phyloP scores from a whole-genome alignment of 2,888 invertebrate species.

The Linnaemya vulpina region DNA sequence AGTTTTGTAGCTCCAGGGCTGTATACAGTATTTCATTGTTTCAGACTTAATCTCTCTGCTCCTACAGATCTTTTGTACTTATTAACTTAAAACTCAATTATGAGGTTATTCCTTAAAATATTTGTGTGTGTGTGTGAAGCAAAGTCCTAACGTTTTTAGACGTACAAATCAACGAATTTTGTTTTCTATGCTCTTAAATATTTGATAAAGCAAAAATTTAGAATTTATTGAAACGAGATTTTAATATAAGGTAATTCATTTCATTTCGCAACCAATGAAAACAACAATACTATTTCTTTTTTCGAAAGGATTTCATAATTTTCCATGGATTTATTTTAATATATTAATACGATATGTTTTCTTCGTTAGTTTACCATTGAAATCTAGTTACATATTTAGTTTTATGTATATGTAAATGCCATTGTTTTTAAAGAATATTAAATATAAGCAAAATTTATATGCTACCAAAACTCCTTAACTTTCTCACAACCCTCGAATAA shows the following conservation, averaged over 20 bases:
- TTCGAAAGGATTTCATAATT: not conserved
- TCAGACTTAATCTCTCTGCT: not conserved
- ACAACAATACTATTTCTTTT: not conserved
- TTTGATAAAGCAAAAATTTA: conserved; percentile 1
- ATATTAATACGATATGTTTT: conserved; percentile 2
- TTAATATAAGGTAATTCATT: conserved; percentile 23
- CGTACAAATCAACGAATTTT: conserved; percentile 56
- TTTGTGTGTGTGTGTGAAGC: not conserved
- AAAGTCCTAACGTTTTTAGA: conserved; percentile 3
- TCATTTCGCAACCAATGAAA: not conserved
- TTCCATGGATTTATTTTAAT: conserved; percentile 2
- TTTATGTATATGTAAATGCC: not conserved
- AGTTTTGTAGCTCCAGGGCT: not conserved
- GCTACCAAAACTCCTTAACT: conserved; percentile 20
- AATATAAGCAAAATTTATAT: conserved; percentile 40
- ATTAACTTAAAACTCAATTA: not conserved
- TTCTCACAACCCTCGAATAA: not conserved
- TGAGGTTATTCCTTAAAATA: conserved; percentile 6
- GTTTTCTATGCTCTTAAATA: conserved; percentile 22
- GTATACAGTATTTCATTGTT: not conserved
- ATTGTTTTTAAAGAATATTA: conserved; percentile 19
- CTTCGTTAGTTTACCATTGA: conserved; percentile 12
- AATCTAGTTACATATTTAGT: not conserved
- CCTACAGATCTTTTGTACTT: not conserved
- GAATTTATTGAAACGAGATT: not conserved